Conservation (phyloP, 2,888 invertebrate species). For the Melanotus villosus region DNA sequence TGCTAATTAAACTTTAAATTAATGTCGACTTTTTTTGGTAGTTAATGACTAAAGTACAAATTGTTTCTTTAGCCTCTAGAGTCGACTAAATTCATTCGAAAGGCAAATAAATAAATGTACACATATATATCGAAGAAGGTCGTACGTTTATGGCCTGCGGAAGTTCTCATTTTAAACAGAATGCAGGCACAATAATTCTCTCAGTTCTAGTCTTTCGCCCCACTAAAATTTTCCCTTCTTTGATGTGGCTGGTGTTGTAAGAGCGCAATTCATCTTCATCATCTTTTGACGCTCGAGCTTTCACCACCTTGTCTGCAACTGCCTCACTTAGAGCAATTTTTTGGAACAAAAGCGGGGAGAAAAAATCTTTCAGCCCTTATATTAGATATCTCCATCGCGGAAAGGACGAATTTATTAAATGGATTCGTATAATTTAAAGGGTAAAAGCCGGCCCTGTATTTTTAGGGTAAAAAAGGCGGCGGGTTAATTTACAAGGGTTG, state of each 20-base stretch:
- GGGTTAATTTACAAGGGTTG: slow-evolving; percentile 1
- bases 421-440: background rate
- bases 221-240: slow-evolving; percentile 9
- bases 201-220: slow-evolving; percentile 1
- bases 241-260: slow-evolving; percentile 18
- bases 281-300: slow-evolving; percentile 18
- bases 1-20: too few species aligned
- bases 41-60: too few species aligned
- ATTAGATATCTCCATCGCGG: background rate
- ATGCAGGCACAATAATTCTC: background rate
- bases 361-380: background rate
- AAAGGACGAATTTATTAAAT: background rate
- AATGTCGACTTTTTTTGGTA: too few species aligned
- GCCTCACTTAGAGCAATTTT: slow-evolving; percentile 13
- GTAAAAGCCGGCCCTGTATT: background rate
- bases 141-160: background rate
- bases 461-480: background rate
- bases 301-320: slow-evolving; percentile 10
- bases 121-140: too few species aligned
- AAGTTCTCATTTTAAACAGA: background rate
- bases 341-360: slow-evolving; percentile 11
- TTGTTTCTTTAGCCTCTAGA: too few species aligned
- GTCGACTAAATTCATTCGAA: too few species aligned
- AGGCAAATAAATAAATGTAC: too few species aligned
- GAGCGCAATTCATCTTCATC: slow-evolving; percentile 23